phyloP scores from a whole-genome alignment of 1,140 invertebrate species.

The Apolygus lucorum region DNA sequence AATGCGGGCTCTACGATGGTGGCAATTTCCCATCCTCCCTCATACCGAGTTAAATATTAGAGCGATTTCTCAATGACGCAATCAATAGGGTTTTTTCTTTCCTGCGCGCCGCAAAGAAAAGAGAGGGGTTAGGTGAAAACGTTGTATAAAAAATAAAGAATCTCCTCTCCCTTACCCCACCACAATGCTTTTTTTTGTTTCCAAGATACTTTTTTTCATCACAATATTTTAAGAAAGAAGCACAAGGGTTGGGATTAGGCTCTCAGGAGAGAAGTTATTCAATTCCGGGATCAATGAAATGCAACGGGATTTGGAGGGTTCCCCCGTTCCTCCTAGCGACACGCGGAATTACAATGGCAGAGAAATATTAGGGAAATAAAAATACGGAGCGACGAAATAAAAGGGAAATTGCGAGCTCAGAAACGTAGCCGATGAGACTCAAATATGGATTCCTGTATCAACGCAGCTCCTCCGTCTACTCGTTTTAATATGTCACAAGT shows the following conservation, averaged over 20 bases:
- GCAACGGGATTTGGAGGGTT: constrained; percentile 2
- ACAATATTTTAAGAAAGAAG: constrained; percentile 12
- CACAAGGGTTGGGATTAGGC: constrained; percentile 16
- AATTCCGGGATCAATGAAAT: constrained; percentile 14
- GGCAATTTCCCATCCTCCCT: background rate
- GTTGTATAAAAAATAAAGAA: background rate
- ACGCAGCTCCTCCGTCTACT: no score
- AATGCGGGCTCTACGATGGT: constrained; percentile 5
- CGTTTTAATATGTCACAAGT: no score
- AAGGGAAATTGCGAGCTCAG: constrained; percentile 6
- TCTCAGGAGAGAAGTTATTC: constrained; percentile 3
- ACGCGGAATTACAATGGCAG: constrained; percentile 1
- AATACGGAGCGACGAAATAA: constrained; percentile 13
- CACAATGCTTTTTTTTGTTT: background rate
- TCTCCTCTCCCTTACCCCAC: background rate
- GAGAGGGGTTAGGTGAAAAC: background rate
- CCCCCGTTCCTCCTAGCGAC: background rate
- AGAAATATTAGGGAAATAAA: constrained; percentile 3
- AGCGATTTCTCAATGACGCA: constrained; percentile 9
- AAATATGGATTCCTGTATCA: background rate
- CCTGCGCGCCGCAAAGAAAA: background rate
- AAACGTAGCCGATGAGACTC: background rate
- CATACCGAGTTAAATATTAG: constrained; percentile 7
- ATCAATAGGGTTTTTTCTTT: constrained; percentile 2
- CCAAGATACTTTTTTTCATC: constrained; percentile 10